These are phyloP conservation scores for Drosophila melanica DNA, from an alignment of 1,140 invertebrate species.

Conservation along the genomic window DNA sequence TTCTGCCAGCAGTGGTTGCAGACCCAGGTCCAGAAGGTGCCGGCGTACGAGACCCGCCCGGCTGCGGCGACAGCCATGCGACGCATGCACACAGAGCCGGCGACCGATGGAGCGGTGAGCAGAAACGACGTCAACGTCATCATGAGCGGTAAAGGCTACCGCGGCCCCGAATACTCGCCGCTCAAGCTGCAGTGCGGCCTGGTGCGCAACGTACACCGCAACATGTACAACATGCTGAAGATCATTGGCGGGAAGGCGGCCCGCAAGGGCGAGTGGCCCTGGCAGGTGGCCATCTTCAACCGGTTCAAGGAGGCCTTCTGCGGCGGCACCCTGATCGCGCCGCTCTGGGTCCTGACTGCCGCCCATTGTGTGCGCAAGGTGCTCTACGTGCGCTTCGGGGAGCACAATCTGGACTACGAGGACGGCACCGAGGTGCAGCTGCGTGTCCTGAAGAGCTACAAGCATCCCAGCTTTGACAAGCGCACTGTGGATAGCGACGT, in stretches of 20 bases:
- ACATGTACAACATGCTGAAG: slow-evolving; percentile 86
- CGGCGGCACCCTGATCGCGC: slow-evolving; percentile 94
- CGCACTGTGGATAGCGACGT: slow-evolving; percentile 96
- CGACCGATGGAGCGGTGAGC: slow-evolving; percentile 1
- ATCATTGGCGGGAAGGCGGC: slow-evolving; percentile 94
- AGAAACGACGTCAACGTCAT: slow-evolving; percentile 76
- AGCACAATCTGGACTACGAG: slow-evolving; percentile 89
- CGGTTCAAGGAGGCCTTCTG: slow-evolving; percentile 93
- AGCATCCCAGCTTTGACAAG: slow-evolving; percentile 93
- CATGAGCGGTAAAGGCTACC: slow-evolving; percentile 74
- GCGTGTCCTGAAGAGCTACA: slow-evolving; percentile 89
- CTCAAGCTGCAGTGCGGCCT: slow-evolving; percentile 76
- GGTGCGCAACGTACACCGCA: slow-evolving; percentile 63
- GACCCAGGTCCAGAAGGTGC: slow-evolving; percentile 66
- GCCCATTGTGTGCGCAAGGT: slow-evolving; percentile 93
- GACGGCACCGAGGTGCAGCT: slow-evolving; percentile 90
- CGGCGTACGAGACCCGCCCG: slow-evolving; percentile 63
- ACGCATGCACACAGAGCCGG: slow-evolving; percentile 47
- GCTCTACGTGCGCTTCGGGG: slow-evolving; percentile 92
- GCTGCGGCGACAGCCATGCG: slow-evolving; percentile 44
- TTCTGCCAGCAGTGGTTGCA: slow-evolving; percentile 91
- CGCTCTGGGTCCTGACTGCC: slow-evolving; percentile 95
- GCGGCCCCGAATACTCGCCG: slow-evolving; percentile 73
- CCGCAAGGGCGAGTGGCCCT: slow-evolving; percentile 93
- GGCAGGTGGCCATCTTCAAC: slow-evolving; percentile 96